These are phyloP conservation scores for Ellobius talpinus DNA, from an alignment of 2,113 vertebrate genomes.

Conservation along the genomic window DNA sequence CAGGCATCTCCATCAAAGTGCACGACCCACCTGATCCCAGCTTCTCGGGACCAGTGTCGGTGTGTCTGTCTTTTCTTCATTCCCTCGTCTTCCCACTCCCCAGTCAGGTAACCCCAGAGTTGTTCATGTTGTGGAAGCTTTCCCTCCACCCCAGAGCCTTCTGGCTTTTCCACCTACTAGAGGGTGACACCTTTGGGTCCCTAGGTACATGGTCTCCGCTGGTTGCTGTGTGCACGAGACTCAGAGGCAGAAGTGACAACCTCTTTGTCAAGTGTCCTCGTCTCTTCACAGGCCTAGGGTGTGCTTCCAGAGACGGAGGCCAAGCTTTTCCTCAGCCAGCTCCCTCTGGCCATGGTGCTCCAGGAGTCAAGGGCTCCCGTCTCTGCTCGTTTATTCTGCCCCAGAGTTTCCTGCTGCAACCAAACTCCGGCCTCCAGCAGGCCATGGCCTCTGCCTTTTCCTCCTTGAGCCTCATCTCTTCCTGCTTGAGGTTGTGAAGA, in stretches of 20 bases:
- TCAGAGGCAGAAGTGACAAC: neutral
- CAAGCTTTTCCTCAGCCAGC: neutral
- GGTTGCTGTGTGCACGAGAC: neutral
- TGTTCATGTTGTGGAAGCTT: neutral
- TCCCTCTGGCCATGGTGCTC: neutral
- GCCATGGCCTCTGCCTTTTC: neutral
- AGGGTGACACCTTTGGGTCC: neutral
- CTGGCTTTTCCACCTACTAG: neutral
- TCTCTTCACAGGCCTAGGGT: neutral
- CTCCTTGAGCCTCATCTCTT: too few relatives aligned
- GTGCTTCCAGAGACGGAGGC: neutral
- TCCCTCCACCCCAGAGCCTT: too few relatives aligned
- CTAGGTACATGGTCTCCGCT: too few relatives aligned
- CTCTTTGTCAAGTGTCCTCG: neutral
- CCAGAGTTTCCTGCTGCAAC: neutral
- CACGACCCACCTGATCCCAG: neutral
- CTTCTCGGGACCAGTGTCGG: neutral
- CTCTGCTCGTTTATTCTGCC: neutral
- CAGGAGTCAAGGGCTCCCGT: neutral
- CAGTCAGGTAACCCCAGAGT: neutral
- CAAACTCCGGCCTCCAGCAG: neutral
- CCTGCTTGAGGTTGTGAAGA: neutral
- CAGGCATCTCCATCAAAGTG: neutral
- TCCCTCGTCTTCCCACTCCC: neutral
- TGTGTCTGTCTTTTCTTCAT: neutral